Conservation (phyloP, 2,888 invertebrate genomes). For the Epirrhoe alternata region DNA sequence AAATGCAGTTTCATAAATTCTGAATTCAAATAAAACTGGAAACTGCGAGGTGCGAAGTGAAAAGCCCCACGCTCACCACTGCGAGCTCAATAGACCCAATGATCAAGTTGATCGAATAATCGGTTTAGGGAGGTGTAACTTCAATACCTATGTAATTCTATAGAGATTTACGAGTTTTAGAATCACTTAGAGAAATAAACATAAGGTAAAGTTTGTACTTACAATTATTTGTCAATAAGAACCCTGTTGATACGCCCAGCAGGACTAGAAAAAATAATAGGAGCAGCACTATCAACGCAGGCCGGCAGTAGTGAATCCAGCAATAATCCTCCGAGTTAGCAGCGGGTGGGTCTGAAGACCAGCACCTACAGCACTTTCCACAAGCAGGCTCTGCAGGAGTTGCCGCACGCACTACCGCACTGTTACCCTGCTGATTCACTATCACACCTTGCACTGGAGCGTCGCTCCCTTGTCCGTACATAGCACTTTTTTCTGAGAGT, state of each 20-base stretch:
- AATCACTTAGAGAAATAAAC: neutral
- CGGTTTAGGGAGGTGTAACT: slow-evolving; percentile 39
- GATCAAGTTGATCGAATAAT: slow-evolving; percentile 50
- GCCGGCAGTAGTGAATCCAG: slow-evolving; percentile 83
- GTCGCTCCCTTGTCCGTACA: slow-evolving; percentile 76
- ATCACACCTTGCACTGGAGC: slow-evolving; percentile 80
- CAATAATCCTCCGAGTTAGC: slow-evolving; percentile 81
- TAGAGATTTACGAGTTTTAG: neutral
- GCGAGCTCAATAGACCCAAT: slow-evolving; percentile 38
- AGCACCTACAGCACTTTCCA: slow-evolving; percentile 66
- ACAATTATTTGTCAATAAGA: slow-evolving; percentile 86
- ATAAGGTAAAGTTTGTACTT: slow-evolving; percentile 71
- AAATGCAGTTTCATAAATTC: slow-evolving; percentile 18
- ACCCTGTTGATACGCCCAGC: slow-evolving; percentile 84
- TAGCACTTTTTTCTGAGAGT: slow-evolving; percentile 71
- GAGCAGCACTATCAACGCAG: slow-evolving; percentile 81
- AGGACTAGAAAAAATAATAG: slow-evolving; percentile 83
- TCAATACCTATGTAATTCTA: slow-evolving; percentile 21
- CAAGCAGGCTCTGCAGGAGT: slow-evolving; percentile 61
- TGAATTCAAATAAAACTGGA: slow-evolving; percentile 24
- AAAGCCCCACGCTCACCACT: slow-evolving; percentile 24
- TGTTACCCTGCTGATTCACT: slow-evolving; percentile 82
- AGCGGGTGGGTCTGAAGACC: slow-evolving; percentile 66
- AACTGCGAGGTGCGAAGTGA: slow-evolving; percentile 26
- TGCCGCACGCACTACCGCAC: slow-evolving; percentile 74